phyloP scores from a whole-genome alignment of 2,113 vertebrate species.

The Rhodinocichla rosea region DNA sequence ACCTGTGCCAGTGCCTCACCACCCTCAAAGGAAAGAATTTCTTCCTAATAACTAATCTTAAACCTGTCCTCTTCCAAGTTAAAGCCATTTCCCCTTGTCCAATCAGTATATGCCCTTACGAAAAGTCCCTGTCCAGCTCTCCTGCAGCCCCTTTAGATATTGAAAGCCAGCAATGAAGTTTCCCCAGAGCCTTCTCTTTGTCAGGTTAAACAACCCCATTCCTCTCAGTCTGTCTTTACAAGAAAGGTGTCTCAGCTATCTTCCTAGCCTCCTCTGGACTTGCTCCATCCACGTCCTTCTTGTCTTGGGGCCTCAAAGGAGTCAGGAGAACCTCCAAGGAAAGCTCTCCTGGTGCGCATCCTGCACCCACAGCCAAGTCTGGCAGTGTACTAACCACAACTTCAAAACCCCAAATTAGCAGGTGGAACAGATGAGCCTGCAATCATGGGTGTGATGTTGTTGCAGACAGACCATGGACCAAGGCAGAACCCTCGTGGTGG shows the following conservation, averaged over 20 bases:
- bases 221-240: background rate
- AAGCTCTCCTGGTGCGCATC: background rate
- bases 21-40: background rate
- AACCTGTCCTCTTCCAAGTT: background rate
- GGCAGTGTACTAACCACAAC: rapidly evolving
- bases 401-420: background rate
- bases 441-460: background rate
- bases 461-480: rapidly evolving
- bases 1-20: background rate
- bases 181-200: background rate
- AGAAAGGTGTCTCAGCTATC: background rate
- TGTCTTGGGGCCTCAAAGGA: background rate
- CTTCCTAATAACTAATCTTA: background rate
- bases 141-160: background rate
- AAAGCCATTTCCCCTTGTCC: background rate
- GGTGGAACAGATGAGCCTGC: background rate
- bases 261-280: background rate
- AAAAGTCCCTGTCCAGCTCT: background rate
- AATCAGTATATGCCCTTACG: no score
- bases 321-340: background rate
- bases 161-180: background rate
- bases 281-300: background rate
- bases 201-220: background rate
- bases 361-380: background rate
- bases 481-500: background rate